Base-by-base conservation (phyloP, 2,888 invertebrate genomes). In the Cyaniris semiargus region DNA sequence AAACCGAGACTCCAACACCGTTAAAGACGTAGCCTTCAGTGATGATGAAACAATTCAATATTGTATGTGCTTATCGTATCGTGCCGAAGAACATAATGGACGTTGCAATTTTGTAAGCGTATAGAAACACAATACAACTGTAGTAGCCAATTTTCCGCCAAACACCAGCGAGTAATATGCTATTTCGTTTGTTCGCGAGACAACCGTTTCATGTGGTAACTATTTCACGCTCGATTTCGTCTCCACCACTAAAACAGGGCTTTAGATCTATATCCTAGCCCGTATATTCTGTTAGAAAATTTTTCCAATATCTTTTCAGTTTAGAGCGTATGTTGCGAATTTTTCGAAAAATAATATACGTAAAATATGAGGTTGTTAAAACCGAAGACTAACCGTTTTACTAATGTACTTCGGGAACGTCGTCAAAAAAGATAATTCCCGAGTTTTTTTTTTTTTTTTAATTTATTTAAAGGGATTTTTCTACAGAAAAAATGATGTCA, bases 181-280 rank as follows among this genome's bases (percentile, higher is more conserved):
- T 86, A 90, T 90, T 89, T 87, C 88, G 90, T 91, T 90, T 89
- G 91, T 91, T 88, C 90, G 86, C 89, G 89, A 90, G 91, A 90
- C 90, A 90, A 88, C 88, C 89, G 85, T 86, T 87, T 84, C 86
- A 86, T 86, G 91, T 88, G 90, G 91, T 90, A 90, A 89, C 92
- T 87, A 92, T 92, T 93, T 92, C 90, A 92, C 91, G 92, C 88
- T 92, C 92, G 89, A 92, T 93, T 92, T 91, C 90, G 86, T 86
- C 83, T 84, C 86, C 85, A 85, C 87, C 86, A 89, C 88, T 89
- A 88, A 89, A 90, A 90, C 87, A 89, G 87, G 85, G 86, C 83
- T 84, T 85, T 86, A 77, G 78, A 77, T n/a, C n/a, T n/a, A n/a
- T 75, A 78, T 38, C 71, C 75, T 75, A 78, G 15, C 58, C 75